Base-by-base conservation (phyloP, 2,113 vertebrate genomes). In the Ardeotis arabs region DNA sequence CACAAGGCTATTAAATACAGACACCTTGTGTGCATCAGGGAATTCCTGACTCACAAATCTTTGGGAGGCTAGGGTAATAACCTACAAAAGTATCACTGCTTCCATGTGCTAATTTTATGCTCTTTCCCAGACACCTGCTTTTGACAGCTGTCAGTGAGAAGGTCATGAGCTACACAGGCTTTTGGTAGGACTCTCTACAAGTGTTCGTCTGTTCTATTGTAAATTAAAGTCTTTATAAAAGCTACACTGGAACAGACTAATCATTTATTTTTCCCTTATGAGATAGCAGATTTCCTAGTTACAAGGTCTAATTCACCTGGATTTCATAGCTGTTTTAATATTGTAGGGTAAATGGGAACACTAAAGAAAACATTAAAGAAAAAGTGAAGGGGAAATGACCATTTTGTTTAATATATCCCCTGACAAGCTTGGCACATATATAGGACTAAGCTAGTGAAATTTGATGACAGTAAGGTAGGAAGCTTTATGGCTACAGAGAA, bases 21-120 rank as follows among this genome's bases (percentile, higher is more conserved):
- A 15, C 4, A n/a, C 2, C 1, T 5, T 9, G 3, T 25, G 2
- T n/a, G 24, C 13, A 53, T 35, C 14, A 77, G 18, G 9, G 45
- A 63, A 23, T n/a, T 59, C 29, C 24, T 56, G 25, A 60, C 8
- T 87, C 39, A n/a, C 12, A 58, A 14, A 44, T 88, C 33, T 52
- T 69, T 69, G 4, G 25, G 12, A 50, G 12, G 4, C 45, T 75
- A 59, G 41, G 29, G 17, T 47, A 79, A 29, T 4, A 75, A 28
- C 4, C 22, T 55, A 23, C 27, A 33, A 10, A 83, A 56, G 4
- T 56, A 73, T 35, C 7, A 29, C 6, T 16, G 9, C 24, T 84
- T 72, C 31, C 4, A 13, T 59, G 27, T 55, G 28, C 15, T 67
- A 25, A 7, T 25, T 73, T 62, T 79, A 31, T 31, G 12, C 5